Conservation (phyloP, 2,113 vertebrate genomes). For the Porphyrio hochstetteri region DNA sequence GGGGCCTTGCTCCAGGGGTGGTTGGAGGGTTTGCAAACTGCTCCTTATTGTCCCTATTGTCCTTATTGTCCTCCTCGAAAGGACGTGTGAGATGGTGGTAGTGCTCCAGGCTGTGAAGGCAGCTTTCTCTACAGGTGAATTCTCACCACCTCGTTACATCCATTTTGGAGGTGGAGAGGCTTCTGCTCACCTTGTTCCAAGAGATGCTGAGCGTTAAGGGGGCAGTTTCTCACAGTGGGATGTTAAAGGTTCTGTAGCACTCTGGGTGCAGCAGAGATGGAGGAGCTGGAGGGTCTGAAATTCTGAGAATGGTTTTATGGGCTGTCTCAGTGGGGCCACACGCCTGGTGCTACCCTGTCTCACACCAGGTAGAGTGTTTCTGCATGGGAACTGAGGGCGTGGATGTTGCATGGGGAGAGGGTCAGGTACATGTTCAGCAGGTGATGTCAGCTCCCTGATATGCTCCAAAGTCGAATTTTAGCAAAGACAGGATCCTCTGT, state of each 20-base stretch:
- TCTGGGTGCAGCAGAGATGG: background rate
- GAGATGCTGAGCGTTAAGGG: background rate
- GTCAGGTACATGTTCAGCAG: background rate
- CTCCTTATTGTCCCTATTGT: background rate
- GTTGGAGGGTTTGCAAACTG: background rate
- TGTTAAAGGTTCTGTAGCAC: fast-evolving
- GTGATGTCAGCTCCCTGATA: fast-evolving
- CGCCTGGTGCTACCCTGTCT: background rate
- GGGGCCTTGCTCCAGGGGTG: fast-evolving
- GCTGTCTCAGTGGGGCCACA: fast-evolving
- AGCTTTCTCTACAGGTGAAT: background rate
- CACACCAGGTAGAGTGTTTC: background rate
- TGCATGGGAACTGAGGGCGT: background rate
- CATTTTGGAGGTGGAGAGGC: background rate
- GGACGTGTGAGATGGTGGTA: fast-evolving
- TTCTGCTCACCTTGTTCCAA: background rate
- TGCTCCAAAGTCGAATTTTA: background rate
- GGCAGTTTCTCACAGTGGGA: background rate
- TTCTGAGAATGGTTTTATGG: background rate
- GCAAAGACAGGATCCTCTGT: background rate
- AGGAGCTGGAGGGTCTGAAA: fast-evolving
- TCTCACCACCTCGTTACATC: fast-evolving
- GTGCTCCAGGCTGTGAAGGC: background rate
- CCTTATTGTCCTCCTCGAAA: background rate
- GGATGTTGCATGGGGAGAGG: fast-evolving